Evolutionary conservation across 2,113 vertebrate species (phyloP).

Genomic region (Cinclus mexicanus): DNA sequence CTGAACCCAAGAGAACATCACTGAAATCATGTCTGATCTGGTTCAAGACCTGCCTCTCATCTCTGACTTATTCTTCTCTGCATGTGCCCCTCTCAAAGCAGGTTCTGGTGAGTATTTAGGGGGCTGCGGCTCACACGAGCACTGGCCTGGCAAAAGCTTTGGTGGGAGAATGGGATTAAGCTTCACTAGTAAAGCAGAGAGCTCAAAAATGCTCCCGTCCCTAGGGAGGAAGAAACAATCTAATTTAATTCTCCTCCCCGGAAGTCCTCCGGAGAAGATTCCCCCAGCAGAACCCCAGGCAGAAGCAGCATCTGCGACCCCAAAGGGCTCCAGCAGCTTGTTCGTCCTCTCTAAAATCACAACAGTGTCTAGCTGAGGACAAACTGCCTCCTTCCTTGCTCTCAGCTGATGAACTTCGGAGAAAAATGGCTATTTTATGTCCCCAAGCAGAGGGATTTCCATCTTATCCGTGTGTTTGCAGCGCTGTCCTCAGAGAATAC

Average conservation of each 20-base stretch:
- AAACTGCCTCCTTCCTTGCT: neutral
- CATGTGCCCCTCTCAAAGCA: neutral
- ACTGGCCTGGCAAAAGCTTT: neutral
- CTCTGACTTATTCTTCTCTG: neutral
- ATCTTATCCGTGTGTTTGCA: rapidly evolving
- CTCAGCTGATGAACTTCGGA: too few species aligned
- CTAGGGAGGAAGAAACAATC: neutral
- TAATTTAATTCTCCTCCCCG: neutral
- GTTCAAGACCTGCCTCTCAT: neutral
- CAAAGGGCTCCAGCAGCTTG: neutral
- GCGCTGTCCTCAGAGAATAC: rapidly evolving
- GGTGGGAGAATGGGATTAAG: neutral
- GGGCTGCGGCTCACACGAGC: neutral
- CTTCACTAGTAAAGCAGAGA: neutral
- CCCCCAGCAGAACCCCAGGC: neutral
- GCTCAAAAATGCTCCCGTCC: neutral
- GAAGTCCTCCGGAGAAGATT: neutral
- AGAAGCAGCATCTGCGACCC: too few species aligned
- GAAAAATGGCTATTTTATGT: neutral
- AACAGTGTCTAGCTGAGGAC: rapidly evolving
- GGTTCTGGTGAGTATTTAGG: neutral
- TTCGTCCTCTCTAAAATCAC: rapidly evolving
- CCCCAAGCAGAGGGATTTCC: neutral
- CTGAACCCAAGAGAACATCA: neutral
- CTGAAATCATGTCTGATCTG: neutral